Base-by-base conservation (phyloP, 2,797 vertebrate genomes). In the Eutrigla gurnardus region DNA sequence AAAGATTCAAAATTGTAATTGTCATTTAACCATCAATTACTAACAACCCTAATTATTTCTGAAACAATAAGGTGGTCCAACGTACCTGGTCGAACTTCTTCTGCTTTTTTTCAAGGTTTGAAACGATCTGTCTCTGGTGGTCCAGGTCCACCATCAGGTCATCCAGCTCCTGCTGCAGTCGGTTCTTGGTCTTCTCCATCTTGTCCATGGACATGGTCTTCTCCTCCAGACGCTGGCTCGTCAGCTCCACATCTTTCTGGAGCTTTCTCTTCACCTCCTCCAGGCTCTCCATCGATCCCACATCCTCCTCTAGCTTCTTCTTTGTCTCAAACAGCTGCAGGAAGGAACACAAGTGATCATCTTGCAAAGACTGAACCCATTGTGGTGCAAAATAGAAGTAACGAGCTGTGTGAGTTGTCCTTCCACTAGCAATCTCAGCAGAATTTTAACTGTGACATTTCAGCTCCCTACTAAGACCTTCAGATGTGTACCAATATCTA, bases 41-140 rank as follows among this genome's bases (percentile, higher is more conserved):
- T n/a, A n/a, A 47, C 46, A 47, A 6, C 17, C 46, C 2, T 4
- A 47, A 12, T 18, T 3, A 17, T 47, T 37, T 57, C 35, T 65
- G 5, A 59, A 36, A 33, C n/a, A 36, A 11, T 9, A 5, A 11
- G 4, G 1, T 0, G 1, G 37, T 7, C 12, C 10, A n/a, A 2
- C 10, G 3, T 90, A 98, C 97, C 96, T 99, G 97, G 81, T 99
- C 97, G 42, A 99, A 99, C 87, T 98, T 99, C 91, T 98, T 99
- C 93, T 99, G 97, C 80, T 98, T 99, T 84, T 99, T 99, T 88
- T 99, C 97, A 74, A 99, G 73, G 92, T 95, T 98, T 55, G 97
- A 98, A 55, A 97, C 97, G 0, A 96, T 96, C 90, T 98, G 97
- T 63, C 97, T 94, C 79, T 98, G 97, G 69, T 98, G 96, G 81